phyloP scores from a whole-genome alignment of 2,113 vertebrate species.

The Pygoscelis adeliae region DNA sequence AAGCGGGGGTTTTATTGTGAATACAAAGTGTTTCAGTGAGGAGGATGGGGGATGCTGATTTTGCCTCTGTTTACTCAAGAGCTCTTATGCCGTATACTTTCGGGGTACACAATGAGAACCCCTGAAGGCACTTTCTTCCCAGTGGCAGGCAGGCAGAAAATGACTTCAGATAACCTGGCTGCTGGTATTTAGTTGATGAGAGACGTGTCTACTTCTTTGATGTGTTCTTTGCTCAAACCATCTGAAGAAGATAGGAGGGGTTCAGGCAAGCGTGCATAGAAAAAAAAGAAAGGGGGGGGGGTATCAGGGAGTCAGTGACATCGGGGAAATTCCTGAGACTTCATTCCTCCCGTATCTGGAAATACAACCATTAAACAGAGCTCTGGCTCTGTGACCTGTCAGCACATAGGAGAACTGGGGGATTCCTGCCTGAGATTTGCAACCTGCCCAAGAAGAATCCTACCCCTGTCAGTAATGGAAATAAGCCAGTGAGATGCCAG shows the following conservation, averaged over 20 bases:
- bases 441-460: background rate
- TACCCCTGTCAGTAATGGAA: background rate
- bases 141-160: background rate
- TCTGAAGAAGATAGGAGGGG: conserved; percentile 13
- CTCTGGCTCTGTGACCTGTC: background rate
- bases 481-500: background rate
- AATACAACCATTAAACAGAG: background rate
- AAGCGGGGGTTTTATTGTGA: conserved; percentile 4
- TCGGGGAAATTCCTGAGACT: background rate
- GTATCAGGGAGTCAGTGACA: background rate
- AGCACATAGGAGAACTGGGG: background rate
- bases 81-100: background rate
- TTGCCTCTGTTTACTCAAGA: background rate
- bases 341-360: background rate
- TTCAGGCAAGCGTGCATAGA: background rate
- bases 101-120: conserved; percentile 1
- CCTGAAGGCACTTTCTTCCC: conserved; percentile 34
- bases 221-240: conserved; percentile 3
- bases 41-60: conserved; percentile 5
- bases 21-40: background rate
- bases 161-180: conserved; percentile 10
- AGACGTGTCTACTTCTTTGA: background rate
- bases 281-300: background rate
- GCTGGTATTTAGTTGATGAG: background rate
- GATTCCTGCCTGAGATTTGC: background rate